Evolutionary conservation across 2,797 vertebrate species (phyloP), one percentile per base, ranked within the genome.

Genomic region (Catamblyrhynchus diadema): DNA sequence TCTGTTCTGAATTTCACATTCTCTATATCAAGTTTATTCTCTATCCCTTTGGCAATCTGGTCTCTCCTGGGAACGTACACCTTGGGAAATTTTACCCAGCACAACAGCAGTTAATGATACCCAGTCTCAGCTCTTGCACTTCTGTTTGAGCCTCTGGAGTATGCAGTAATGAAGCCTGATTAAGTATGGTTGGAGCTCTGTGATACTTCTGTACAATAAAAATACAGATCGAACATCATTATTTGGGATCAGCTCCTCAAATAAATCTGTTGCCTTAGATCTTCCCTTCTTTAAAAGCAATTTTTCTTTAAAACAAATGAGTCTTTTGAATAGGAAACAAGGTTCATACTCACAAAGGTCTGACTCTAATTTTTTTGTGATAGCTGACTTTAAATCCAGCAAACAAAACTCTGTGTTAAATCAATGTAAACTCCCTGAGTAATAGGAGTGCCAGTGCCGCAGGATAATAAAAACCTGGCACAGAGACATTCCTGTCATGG

Each of bases 401-500:
- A 87, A 93, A 85, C 61, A 82, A 90, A 88, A 62, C 20, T 69
- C 71, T 37, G 33, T 69, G 96, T 94, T 50, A 95, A 95, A 92
- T 71, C 80, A 94, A 30, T 73, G 66, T 93, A 91, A 95, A 86
- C 44, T 96, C 84, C 86, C 42, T 62, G 71, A 86, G 72, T 92
- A 93, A 91, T 35, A 77, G 50, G 65, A 95, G 85, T 88, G 93
- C 81, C 88, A 92, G 81, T 81, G 72, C 91, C 6, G 89, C 91
- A 95, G 73, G 78, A 66, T 94, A 91, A 92, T 96, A 96, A 97
- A 97, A 95, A 87, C 84, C 86, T 95, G 96, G 95, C 89, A 62
- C 25, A 33, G 79, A 84, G 92, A 92, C 39, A 24, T 19, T 81
- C 88, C 84, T 94, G 93, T 94, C 88, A 93, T 14, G 64, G 88